These are phyloP conservation scores for Salarias fasciatus DNA, from an alignment of 2,797 vertebrate species.

Conservation along the genomic window DNA sequence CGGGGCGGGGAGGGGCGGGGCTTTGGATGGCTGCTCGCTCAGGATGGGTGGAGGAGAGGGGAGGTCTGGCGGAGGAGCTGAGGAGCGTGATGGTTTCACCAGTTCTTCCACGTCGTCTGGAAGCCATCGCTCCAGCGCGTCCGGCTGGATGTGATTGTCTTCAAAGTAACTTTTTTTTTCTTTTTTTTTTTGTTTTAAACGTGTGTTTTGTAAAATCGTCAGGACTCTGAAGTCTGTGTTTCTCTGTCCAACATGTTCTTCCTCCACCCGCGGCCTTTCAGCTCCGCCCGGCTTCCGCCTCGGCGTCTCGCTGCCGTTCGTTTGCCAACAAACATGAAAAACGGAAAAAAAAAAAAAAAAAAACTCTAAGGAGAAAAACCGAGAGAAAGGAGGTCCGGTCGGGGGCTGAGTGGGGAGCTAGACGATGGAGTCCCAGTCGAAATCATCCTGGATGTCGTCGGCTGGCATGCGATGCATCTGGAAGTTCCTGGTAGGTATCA, in stretches of 20 bases:
- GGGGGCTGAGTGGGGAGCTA: slow-evolving; percentile 79
- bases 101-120: slow-evolving; percentile 82
- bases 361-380: too few relatives aligned
- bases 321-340: slow-evolving; percentile 28
- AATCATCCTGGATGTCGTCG: slow-evolving; percentile 94
- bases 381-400: too few relatives aligned
- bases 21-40: slow-evolving; percentile 75
- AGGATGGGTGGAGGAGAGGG: slow-evolving; percentile 64
- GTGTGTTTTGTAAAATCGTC: slow-evolving; percentile 80
- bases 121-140: slow-evolving; percentile 84
- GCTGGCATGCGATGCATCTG: slow-evolving; percentile 91
- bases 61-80: slow-evolving; percentile 69
- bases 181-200: too few relatives aligned
- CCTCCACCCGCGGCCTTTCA: slow-evolving; percentile 46
- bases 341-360: slow-evolving; percentile 20
- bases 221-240: slow-evolving; percentile 74
- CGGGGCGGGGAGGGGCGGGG: slow-evolving; percentile 66
- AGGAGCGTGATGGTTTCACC: slow-evolving; percentile 78
- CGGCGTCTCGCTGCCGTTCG: slow-evolving; percentile 61
- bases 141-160: slow-evolving; percentile 93
- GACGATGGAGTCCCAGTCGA: slow-evolving; percentile 96
- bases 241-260: slow-evolving; percentile 65
- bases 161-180: slow-evolving; percentile 85
- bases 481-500: slow-evolving; percentile 91
- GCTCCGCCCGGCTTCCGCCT: slow-evolving; percentile 67